Percentiles rank a stretch among this genome's conserved stretches.
Conservation (phyloP, 2,888 invertebrate genomes). For the Prosopocoilus inquinatus region DNA sequence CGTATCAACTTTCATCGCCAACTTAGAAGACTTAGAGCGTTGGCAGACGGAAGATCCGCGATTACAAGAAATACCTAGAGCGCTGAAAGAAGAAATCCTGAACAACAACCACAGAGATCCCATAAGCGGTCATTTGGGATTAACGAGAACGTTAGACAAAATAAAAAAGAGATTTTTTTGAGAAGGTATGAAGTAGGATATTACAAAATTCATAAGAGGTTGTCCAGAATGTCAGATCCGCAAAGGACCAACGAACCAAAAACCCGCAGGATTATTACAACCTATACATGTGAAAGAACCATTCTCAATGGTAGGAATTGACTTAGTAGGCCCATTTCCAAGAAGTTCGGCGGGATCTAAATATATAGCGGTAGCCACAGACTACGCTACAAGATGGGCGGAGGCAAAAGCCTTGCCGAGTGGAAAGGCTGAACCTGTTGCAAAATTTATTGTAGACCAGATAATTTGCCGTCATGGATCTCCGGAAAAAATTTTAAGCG, state of each 20-base stretch:
- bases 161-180: slow-evolving; percentile 26
- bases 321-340: too few relatives aligned
- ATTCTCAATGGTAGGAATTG: slow-evolving; percentile 15
- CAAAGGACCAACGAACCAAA: slow-evolving; percentile 15
- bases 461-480: too few relatives aligned
- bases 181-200: slow-evolving; percentile 11
- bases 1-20: too few relatives aligned
- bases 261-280: slow-evolving; percentile 22
- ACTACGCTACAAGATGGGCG: too few relatives aligned
- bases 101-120: slow-evolving; percentile 24
- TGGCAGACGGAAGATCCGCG: too few relatives aligned
- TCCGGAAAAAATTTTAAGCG: too few relatives aligned
- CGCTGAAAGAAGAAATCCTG: slow-evolving; percentile 23
- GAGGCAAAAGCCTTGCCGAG: too few relatives aligned
- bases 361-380: too few relatives aligned
- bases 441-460: too few relatives aligned
- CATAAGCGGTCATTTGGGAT: slow-evolving; percentile 25
- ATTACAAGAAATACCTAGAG: slow-evolving; percentile 14
- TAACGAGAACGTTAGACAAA: slow-evolving; percentile 22
- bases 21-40: too few relatives aligned
- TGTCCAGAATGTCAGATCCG: slow-evolving; percentile 28
- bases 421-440: too few relatives aligned
- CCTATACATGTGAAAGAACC: slow-evolving; percentile 14
- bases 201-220: slow-evolving; percentile 17
- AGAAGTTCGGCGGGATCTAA: too few relatives aligned